Evolutionary conservation across 2,888 invertebrate genomes (phyloP).

Genomic region (Ctenicera cuprea): DNA sequence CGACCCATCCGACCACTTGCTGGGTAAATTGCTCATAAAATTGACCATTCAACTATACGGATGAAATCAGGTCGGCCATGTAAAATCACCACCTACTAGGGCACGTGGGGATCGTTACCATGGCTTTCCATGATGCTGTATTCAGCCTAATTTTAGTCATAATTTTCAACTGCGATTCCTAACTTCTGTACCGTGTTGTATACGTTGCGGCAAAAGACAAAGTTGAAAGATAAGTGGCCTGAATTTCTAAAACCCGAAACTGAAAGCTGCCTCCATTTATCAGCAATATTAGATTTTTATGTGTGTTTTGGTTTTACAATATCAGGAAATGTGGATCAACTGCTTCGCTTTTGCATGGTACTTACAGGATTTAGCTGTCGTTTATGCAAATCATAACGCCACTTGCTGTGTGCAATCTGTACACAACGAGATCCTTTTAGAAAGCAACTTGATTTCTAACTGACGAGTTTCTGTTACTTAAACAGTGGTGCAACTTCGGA

Average conservation of each 20-base stretch:
- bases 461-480: too few relatives aligned
- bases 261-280: background rate
- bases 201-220: background rate
- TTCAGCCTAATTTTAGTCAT: background rate
- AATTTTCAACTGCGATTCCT: background rate
- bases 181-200: background rate
- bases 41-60: conserved; percentile 37
- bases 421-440: conserved; percentile 13
- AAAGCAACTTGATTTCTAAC: conserved; percentile 3
- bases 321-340: conserved; percentile 3
- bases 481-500: too few relatives aligned
- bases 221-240: background rate
- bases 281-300: background rate
- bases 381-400: conserved; percentile 14
- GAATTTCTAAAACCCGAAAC: background rate
- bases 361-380: conserved; percentile 3
- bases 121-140: conserved; percentile 11
- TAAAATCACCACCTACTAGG: conserved; percentile 19
- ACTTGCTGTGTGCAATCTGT: conserved; percentile 20
- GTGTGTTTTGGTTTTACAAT: conserved; percentile 3
- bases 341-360: background rate
- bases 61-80: conserved; percentile 33
- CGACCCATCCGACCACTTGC: conserved; percentile 34
- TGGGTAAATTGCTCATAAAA: conserved; percentile 43
- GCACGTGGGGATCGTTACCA: conserved; percentile 22